Evolutionary conservation across 2,888 invertebrate species (phyloP), one percentile per base, ranked within the genome.

Genomic region (Chrysolina oricalcia): DNA sequence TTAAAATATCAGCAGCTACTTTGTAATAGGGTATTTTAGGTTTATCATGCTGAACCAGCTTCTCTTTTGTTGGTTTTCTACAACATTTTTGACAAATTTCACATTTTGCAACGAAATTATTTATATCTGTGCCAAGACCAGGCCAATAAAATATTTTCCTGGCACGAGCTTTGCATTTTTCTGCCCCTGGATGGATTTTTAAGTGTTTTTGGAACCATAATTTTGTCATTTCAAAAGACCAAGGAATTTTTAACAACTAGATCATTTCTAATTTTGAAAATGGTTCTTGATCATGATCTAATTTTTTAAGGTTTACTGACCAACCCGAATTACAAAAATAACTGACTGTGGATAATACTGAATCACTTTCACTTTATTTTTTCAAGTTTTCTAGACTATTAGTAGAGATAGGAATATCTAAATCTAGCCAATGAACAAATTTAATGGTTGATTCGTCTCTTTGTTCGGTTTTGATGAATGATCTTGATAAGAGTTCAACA

Each of bases 21-120:
- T 63, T 62, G 17, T 48, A 19, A 40, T 11, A 72, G 19, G 53
- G 66, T 21, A 41, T 72, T n/a, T 23, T 21, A n/a, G 72, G 66
- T 27, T 13, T 72, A 13, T 48, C 50, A 43, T 72, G 62, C 13
- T 17, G 2, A 46, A 66, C 35, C 23, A 72, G 50, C n/a, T n/a
- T 40, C n/a, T 23, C 27, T 72, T 66, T 46, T 53, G 66, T 11
- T 3, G 27, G 43, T 80, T 75, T 83, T 84, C 81, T 81, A 85
- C 11, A 86, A 78, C 74, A 83, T 86, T 27, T 40, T 71, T 71
- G 56, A 70, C 74, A 71, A 13, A 13, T 50, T 21, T 63, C 46
- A 46, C 62, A 70, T 46, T 40, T 56, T 59, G 35, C 17, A 43
- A 63, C 46, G 21, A 63, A 17, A 9, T 53, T 71, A 59, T 70